Evolutionary conservation across 2,797 vertebrate genomes (phyloP).

Genomic region (Rhinella marina): DNA sequence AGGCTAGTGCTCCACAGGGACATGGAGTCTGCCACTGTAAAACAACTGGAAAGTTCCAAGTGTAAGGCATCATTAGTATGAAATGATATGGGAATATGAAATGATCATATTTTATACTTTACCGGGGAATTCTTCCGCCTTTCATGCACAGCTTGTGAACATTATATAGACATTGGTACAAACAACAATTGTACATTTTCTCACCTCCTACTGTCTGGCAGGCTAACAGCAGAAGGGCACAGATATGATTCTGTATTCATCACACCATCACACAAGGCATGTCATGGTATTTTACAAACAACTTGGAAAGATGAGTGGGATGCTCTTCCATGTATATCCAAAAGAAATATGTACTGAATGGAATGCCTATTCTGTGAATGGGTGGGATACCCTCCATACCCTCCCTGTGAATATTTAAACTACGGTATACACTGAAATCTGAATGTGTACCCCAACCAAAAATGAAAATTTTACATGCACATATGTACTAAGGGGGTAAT

Average conservation of each 20-base stretch:
- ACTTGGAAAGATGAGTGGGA: neutral
- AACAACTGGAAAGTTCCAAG: no score
- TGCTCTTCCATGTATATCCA: neutral
- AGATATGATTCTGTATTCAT: conserved; percentile 2
- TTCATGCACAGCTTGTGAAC: neutral
- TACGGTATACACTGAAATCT: no score
- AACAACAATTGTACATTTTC: conserved; percentile 8
- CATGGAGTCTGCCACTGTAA: no score
- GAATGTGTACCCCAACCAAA: no score
- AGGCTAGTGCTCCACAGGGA: no score
- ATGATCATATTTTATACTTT: neutral
- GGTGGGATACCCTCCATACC: no score
- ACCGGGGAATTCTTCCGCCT: neutral
- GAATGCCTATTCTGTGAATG: neutral
- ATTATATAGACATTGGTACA: neutral
- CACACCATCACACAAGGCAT: neutral
- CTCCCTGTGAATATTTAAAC: no score
- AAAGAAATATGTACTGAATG: neutral
- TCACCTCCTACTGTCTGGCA: conserved; percentile 26
- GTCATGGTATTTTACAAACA: neutral
- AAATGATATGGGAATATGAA: neutral
- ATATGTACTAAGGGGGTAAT: no score
- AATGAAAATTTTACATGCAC: no score
- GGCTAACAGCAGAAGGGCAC: neutral
- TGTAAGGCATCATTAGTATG: neutral